These are phyloP conservation scores for Zaprionus taronus DNA, from an alignment of 1,140 invertebrate species.

Conservation along the genomic window DNA sequence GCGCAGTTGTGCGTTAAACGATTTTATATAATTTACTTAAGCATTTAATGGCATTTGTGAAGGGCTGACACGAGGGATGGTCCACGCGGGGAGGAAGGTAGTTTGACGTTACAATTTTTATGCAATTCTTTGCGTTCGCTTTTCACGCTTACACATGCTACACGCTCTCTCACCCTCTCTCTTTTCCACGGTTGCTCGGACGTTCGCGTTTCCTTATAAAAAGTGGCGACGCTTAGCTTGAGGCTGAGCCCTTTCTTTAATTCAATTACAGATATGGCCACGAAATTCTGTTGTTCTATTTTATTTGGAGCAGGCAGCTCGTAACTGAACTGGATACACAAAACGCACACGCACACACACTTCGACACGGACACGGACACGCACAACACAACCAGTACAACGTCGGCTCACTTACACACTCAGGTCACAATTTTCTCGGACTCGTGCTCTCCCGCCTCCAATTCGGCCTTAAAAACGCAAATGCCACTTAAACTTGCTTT, in stretches of 20 bases:
- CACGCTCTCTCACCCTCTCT: not conserved
- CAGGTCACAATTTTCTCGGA: constrained; percentile 29
- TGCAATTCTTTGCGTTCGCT: constrained; percentile 60
- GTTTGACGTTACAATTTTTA: constrained; percentile 52
- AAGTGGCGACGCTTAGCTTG: constrained; percentile 44
- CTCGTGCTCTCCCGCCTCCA: not conserved
- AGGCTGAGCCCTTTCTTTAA: constrained; percentile 60
- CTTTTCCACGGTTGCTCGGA: constrained; percentile 18
- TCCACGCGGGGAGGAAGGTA: not conserved
- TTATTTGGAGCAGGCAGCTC: constrained; percentile 66
- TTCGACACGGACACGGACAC: constrained; percentile 46
- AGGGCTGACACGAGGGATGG: constrained; percentile 2
- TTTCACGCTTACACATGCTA: not conserved
- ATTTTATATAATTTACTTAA: constrained; percentile 78
- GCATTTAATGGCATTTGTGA: constrained; percentile 71
- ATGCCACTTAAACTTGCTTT: constrained; percentile 74
- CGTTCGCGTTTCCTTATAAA: constrained; percentile 57
- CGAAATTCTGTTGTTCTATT: constrained; percentile 19
- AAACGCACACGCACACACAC: constrained; percentile 60
- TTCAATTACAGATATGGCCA: constrained; percentile 70
- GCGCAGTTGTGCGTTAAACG: constrained; percentile 58
- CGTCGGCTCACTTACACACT: constrained; percentile 29
- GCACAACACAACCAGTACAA: constrained; percentile 11
- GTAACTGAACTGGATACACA: constrained; percentile 67
- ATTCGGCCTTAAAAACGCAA: constrained; percentile 54